These are phyloP conservation scores for Apodemia duryi DNA, from an alignment of 2,888 invertebrate species.

Conservation along the genomic window DNA sequence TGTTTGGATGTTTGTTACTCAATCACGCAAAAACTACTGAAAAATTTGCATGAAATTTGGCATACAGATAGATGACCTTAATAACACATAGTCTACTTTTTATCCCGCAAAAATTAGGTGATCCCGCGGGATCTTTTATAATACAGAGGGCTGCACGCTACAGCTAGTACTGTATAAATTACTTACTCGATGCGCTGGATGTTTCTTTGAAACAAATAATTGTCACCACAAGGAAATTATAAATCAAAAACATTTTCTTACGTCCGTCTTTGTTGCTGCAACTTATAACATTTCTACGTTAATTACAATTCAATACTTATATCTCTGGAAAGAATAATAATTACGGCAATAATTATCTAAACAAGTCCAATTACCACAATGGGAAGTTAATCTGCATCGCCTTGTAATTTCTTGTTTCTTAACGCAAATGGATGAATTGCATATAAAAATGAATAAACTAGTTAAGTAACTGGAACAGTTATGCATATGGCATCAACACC, in stretches of 20 bases:
- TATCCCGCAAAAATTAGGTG: too few relatives aligned
- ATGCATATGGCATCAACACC: too few relatives aligned
- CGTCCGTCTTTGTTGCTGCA: not conserved
- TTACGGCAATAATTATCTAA: not conserved
- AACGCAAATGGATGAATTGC: not conserved
- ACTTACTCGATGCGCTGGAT: not conserved
- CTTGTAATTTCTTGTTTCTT: too few relatives aligned
- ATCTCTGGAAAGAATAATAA: not conserved
- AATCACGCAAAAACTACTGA: too few relatives aligned
- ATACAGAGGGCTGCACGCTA: too few relatives aligned
- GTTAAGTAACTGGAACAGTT: too few relatives aligned
- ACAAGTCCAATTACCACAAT: not conserved
- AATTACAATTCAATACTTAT: not conserved
- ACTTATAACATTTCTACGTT: not conserved
- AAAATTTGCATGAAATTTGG: too few relatives aligned
- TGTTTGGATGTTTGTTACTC: too few relatives aligned
- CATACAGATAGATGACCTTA: too few relatives aligned
- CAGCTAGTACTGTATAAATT: not conserved
- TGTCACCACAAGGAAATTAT: not conserved
- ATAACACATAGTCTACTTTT: too few relatives aligned
- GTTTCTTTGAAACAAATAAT: not conserved
- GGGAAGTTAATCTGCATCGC: not conserved
- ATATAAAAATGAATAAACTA: too few relatives aligned
- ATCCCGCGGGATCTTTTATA: too few relatives aligned
- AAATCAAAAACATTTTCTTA: not conserved